Evolutionary conservation across 2,888 invertebrate genomes (phyloP).

Genomic region (Phyllotreta striolata): DNA sequence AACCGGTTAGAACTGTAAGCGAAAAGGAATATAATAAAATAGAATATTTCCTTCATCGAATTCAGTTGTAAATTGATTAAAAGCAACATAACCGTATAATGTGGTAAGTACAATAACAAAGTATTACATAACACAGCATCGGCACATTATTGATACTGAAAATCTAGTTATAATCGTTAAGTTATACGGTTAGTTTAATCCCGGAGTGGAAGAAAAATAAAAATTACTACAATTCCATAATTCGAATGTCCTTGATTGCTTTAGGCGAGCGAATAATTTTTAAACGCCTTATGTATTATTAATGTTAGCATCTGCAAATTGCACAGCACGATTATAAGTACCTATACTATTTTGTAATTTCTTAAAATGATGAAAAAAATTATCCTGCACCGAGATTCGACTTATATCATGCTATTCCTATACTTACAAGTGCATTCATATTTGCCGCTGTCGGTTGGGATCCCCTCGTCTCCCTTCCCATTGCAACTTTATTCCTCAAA

Average conservation of each 20-base stretch:
- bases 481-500: conserved; percentile 55
- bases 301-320: background rate
- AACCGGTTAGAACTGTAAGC: no score
- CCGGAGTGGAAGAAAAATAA: background rate
- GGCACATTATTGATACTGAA: background rate
- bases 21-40: no score
- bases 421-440: conserved; percentile 55
- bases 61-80: background rate
- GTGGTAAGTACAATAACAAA: no score
- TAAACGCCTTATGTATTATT: background rate
- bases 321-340: background rate
- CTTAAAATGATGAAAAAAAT: background rate
- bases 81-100: background rate
- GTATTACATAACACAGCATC: no score
- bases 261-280: conserved; percentile 5
- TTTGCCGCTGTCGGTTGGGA: conserved; percentile 56
- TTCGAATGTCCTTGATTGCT: background rate
- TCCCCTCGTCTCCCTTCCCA: conserved; percentile 54
- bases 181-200: conserved; percentile 6
- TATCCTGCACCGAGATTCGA: no score
- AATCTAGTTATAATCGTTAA: background rate
- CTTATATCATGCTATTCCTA: no score
- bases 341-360: background rate
- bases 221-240: conserved; percentile 2
- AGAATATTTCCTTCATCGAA: no score